These are phyloP conservation scores for Dendrophyllia cribrosa DNA, from an alignment of 64 coral and sea anemone species.

Conservation along the genomic window DNA sequence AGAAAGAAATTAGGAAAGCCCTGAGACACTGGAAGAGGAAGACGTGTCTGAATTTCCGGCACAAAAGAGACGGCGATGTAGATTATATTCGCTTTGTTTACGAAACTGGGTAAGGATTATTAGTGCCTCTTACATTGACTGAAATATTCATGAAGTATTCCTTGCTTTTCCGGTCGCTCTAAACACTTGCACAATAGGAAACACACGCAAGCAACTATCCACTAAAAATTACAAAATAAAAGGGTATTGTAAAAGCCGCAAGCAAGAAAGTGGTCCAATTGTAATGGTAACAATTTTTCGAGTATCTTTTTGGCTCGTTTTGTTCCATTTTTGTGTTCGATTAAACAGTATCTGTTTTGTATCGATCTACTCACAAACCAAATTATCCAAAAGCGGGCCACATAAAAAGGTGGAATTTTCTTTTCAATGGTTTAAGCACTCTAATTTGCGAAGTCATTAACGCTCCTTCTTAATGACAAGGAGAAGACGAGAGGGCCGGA, in stretches of 20 bases:
- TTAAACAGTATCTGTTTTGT: background rate
- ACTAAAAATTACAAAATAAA: conserved; percentile 49
- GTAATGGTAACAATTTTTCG: background rate
- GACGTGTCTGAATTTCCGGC: conserved; percentile 94
- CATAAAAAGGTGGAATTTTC: conserved; percentile 47
- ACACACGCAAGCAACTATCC: conserved; percentile 62
- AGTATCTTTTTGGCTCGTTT: background rate
- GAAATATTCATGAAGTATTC: conserved; percentile 86
- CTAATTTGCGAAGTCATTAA: conserved; percentile 83
- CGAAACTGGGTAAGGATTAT: conserved; percentile 92
- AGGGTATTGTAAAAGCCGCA: conserved; percentile 12
- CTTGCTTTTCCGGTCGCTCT: conserved; percentile 63
- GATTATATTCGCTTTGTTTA: conserved; percentile 98
- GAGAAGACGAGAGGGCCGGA: conserved; percentile 60
- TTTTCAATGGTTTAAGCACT: conserved; percentile 39
- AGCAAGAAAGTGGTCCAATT: background rate
- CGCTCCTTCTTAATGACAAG: conserved; percentile 49
- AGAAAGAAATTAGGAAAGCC: conserved; percentile 91
- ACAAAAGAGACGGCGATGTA: conserved; percentile 87
- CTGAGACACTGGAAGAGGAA: conserved; percentile 89
- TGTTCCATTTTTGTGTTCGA: background rate
- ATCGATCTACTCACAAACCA: background rate
- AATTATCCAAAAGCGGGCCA: conserved; percentile 31
- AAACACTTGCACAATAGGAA: conserved; percentile 65
- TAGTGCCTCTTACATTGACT: conserved; percentile 76